Evolutionary conservation across 2,797 vertebrate species (phyloP).

Genomic region (Lepilemur septentrionalis): DNA sequence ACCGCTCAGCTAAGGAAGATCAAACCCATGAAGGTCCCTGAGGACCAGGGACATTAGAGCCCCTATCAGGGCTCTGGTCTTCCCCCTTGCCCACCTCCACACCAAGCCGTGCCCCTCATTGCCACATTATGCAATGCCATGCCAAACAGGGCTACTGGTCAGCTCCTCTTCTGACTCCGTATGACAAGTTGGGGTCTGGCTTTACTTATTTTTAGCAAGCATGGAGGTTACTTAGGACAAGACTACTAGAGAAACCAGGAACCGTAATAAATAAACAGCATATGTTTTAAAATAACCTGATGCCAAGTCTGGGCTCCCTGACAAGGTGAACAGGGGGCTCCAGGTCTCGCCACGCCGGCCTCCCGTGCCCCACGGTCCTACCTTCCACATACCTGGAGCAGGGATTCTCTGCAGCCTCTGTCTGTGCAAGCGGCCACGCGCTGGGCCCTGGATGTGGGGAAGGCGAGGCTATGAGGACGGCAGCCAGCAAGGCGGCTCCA

Average conservation of each 20-base stretch:
- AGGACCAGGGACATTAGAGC: background rate
- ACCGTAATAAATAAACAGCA: background rate
- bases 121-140: background rate
- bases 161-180: background rate
- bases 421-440: rapidly evolving
- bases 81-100: background rate
- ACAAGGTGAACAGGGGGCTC: background rate
- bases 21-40: background rate
- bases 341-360: background rate
- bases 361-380: background rate
- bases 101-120: background rate
- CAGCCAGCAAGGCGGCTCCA: background rate
- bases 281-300: background rate
- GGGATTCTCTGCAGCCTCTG: rapidly evolving
- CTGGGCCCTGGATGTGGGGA: rapidly evolving
- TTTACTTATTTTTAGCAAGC: background rate
- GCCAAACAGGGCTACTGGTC: background rate
- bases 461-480: background rate
- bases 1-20: background rate
- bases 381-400: background rate
- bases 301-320: background rate
- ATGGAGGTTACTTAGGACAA: background rate
- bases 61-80: background rate
- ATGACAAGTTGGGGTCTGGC: background rate
- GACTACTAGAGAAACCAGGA: background rate